Conservation (phyloP, 2,797 vertebrate species). For the Sciaenops ocellatus region DNA sequence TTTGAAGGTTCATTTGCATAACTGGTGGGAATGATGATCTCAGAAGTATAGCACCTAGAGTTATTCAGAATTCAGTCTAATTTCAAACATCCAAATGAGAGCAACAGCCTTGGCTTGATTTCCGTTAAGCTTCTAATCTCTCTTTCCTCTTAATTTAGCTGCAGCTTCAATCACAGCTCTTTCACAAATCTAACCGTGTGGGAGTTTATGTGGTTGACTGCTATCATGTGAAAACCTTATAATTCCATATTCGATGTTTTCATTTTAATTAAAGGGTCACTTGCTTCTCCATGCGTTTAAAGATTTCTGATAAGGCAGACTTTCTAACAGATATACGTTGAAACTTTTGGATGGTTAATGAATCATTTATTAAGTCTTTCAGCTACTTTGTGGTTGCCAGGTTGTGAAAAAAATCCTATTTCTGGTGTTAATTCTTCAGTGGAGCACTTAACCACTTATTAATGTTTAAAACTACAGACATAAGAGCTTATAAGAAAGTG, state of each 20-base stretch:
- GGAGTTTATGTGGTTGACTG: conserved; percentile 66
- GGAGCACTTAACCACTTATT: not conserved
- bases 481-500: not conserved
- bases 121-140: conserved; percentile 79
- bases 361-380: not conserved
- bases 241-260: conserved; percentile 51
- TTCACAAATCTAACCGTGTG: conserved; percentile 71
- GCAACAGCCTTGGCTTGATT: conserved; percentile 79
- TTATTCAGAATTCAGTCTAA: conserved; percentile 71
- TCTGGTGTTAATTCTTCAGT: not conserved
- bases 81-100: conserved; percentile 80
- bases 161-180: conserved; percentile 74
- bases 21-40: conserved; percentile 73
- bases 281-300: conserved; percentile 4
- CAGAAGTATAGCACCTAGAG: conserved; percentile 69
- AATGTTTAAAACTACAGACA: not conserved
- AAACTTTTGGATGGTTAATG: conserved; percentile 5
- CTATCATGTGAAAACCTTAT: conserved; percentile 67
- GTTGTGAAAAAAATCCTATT: not conserved
- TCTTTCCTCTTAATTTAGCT: conserved; percentile 77
- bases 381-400: not conserved
- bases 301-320: conserved; percentile 14
- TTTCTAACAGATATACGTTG: not conserved
- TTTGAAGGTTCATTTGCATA: conserved; percentile 70
- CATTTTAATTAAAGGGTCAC: conserved; percentile 34